Evolutionary conservation across 2,797 vertebrate genomes (phyloP), one percentile per base, ranked within the genome.

Genomic region (Paramormyrops hopkinsi): DNA sequence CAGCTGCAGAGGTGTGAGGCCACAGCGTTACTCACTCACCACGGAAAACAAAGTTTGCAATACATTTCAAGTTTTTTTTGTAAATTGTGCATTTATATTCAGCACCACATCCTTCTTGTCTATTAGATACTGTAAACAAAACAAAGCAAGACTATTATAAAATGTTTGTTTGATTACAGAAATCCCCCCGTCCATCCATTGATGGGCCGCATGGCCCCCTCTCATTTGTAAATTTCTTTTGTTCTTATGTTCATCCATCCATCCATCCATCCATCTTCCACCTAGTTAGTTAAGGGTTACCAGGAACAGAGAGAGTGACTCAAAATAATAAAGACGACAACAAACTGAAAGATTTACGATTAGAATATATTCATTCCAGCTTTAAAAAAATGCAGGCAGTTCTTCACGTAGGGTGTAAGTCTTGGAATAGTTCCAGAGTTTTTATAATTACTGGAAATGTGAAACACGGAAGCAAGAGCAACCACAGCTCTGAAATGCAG

Each of bases 1-100:
- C 48, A 25, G n/a, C 37, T 79, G 76, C 41, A 41, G 76, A 82
- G 76, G 76, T 82, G 76, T 82, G 76, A 82, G 76, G 83, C 48
- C 48, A 14, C 48, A 85, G 83, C 7, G n/a, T 25, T 51, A 50
- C 46, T 51, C 48, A 22, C 82, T 85, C 25, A 85, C 19, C 76
- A 19, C 19, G 19, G 76, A 9, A 82, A 46, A 44, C n/a, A 82
- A 82, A 46, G 65, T 73, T 73, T 73, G 12, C 11, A n/a, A 79
- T 79, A 79, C 19, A 79, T 79, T 44, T 79, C 37, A 79, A 73
- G 73, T 44, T 46, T n/a, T 82, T n/a, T 46, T 82, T 46, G 41
- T 14, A 41, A n/a, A 79, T 44, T 41, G 14, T 9, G 41, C 37
- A 82, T 82, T 82, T 82, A 41, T 19, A 19, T 82, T 82, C 76